phyloP scores from a whole-genome alignment of 2,888 invertebrate genomes.

The Apeira syringaria region DNA sequence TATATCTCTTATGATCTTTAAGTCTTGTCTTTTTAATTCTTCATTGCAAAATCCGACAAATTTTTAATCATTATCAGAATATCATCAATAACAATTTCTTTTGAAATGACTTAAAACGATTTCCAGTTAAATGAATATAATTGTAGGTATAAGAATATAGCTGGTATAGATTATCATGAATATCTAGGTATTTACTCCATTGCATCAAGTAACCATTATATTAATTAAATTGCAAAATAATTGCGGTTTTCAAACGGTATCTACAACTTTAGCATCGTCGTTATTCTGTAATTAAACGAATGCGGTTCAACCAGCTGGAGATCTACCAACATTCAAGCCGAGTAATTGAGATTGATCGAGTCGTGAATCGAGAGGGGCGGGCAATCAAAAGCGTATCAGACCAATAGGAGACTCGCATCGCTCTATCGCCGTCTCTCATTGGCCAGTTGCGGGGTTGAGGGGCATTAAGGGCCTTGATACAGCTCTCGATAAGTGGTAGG shows the following conservation, averaged over 20 bases:
- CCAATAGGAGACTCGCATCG: constrained; percentile 65
- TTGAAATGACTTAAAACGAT: no score
- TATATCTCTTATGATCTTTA: constrained; percentile 2
- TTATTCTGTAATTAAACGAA: constrained; percentile 43
- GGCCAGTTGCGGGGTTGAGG: constrained; percentile 68
- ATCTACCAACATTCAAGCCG: constrained; percentile 56
- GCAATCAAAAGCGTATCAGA: constrained; percentile 80
- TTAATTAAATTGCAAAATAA: constrained; percentile 1
- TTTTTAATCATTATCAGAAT: no score
- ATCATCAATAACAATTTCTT: no score
- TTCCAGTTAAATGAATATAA: no score
- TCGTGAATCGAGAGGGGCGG: constrained; percentile 77
- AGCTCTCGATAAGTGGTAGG: constrained; percentile 78
- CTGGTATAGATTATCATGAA: no score
- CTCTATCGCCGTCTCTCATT: constrained; percentile 56
- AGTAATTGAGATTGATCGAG: constrained; percentile 80
- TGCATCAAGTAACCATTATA: constrained; percentile 1
- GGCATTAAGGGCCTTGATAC: constrained; percentile 76
- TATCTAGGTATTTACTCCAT: background rate
- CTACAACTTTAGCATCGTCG: constrained; percentile 4
- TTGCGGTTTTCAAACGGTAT: constrained; percentile 1
- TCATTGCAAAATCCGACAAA: no score
- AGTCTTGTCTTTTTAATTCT: no score
- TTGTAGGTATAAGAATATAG: no score
- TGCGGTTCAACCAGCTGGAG: constrained; percentile 50